phyloP scores from a whole-genome alignment of 2,113 vertebrate genomes.

The Nothocercus nigrocapillus region DNA sequence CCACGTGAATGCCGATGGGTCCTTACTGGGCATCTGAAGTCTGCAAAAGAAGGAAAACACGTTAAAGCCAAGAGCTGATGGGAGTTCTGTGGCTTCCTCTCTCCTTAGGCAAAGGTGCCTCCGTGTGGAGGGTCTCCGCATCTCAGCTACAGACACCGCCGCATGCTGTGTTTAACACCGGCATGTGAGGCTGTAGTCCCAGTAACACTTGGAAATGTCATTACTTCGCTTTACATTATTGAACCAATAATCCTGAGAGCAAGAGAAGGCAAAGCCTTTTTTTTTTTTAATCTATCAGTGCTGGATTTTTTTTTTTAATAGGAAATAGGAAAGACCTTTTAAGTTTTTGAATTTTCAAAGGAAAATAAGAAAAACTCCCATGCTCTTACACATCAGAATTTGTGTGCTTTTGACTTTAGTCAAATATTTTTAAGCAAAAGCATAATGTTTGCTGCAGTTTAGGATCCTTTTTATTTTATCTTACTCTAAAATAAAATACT shows the following conservation, averaged over 20 bases:
- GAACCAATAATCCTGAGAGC: not conserved
- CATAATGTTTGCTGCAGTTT: not conserved
- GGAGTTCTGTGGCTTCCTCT: not conserved
- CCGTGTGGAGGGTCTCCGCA: slow-evolving; percentile 4
- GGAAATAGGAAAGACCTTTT: not conserved
- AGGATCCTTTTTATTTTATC: not conserved
- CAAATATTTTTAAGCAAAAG: not conserved
- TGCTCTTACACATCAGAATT: not conserved
- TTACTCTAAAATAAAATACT: not conserved
- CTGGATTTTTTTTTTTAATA: not conserved
- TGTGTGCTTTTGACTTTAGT: not conserved
- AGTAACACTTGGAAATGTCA: not conserved
- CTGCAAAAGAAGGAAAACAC: not conserved
- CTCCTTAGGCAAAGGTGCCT: slow-evolving; percentile 43
- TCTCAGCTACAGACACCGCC: not conserved
- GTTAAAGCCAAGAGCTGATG: not conserved
- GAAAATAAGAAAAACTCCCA: not conserved
- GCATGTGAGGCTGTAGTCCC: not conserved
- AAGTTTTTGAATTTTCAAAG: not conserved
- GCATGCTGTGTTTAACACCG: not conserved
- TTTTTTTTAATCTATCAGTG: not conserved
- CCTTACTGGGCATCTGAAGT: fast-evolving
- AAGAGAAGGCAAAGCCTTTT: not conserved
- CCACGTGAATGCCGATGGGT: fast-evolving
- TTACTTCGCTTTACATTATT: not conserved